Conservation (phyloP, 2,113 vertebrate species). For the Eonycteris spelaea region DNA sequence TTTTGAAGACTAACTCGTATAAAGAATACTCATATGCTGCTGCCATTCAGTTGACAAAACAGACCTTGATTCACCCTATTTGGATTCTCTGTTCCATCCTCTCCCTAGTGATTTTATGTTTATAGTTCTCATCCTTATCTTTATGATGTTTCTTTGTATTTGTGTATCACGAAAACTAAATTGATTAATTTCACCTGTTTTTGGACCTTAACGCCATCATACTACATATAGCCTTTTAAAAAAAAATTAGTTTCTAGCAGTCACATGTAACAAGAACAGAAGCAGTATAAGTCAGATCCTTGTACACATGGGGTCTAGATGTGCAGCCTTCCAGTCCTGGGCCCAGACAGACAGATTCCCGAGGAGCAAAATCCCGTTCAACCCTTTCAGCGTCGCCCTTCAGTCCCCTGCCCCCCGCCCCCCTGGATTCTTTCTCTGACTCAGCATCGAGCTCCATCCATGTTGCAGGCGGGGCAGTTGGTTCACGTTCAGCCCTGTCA, state of each 20-base stretch:
- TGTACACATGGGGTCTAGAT: conserved; percentile 37
- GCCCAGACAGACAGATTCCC: conserved; percentile 25
- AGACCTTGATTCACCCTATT: neutral
- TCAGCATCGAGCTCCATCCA: neutral
- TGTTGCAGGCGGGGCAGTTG: neutral
- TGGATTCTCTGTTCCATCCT: neutral
- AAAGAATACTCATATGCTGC: neutral
- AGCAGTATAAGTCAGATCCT: conserved; percentile 69
- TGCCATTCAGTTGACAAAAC: neutral
- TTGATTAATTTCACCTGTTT: neutral
- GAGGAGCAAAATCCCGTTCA: neutral
- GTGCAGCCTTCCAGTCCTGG: conserved; percentile 39
- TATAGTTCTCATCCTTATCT: neutral
- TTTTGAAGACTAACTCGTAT: neutral
- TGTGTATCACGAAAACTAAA: neutral
- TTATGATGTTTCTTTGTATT: neutral
- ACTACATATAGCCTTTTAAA: conserved; percentile 8
- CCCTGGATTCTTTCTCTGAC: neutral
- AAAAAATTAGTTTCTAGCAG: conserved; percentile 75
- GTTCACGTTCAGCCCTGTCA: neutral
- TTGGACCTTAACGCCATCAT: neutral
- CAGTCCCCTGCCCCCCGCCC: neutral
- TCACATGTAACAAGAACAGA: conserved; percentile 70
- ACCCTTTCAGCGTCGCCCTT: neutral
- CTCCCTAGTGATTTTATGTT: neutral